Base-by-base conservation (phyloP, 2,888 invertebrate species). In the Lysandra coridon region DNA sequence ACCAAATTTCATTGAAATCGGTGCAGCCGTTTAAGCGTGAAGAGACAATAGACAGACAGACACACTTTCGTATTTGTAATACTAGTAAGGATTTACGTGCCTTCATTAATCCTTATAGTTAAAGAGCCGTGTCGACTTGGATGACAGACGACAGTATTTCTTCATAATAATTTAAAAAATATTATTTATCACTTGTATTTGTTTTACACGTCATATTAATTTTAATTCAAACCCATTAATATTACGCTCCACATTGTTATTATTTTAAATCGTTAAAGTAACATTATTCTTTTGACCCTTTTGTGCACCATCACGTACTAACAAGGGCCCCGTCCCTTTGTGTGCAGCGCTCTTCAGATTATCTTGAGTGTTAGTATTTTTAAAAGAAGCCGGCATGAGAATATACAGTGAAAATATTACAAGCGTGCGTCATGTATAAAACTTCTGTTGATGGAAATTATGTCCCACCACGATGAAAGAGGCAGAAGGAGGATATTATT, bases 271-370 rank as follows among this genome's bases (percentile, higher is more conserved):
- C 17, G 33, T 69, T 69, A 69, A 37, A 64, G 64, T 30, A 69
- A 69, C 69, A 17, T 69, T 69, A 33, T 12, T 30, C 69, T 69
- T 69, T 69, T 69, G 33, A 69, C 69, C 69, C 69, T 69, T 69
- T 69, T 69, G 69, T 69, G 33, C 69, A 5, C 69, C 17, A 69
- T 69, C 69, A 69, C 69, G 33, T 69, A 37, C 69, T 69, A 37
- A 69, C 69, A 69, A 37, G 69, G 17, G 33, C 69, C 33, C 1
- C 69, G 69, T 30, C 69, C 69, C 69, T 69, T 69, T 69, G 69
- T 69, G 14, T 37, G 37, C 64, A 12, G 64, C 69, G 69, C 33
- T 69, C 69, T 69, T 69, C 69, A 69, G 69, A 69, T 69, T 69
- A 69, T 69, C 69, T 69, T 33, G 14, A 69, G 33, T 69, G 69